Percentiles rank a stretch among this genome's conserved stretches.
Evolutionary conservation across 2,113 vertebrate genomes (phyloP).

Genomic region (Parotia lawesii): DNA sequence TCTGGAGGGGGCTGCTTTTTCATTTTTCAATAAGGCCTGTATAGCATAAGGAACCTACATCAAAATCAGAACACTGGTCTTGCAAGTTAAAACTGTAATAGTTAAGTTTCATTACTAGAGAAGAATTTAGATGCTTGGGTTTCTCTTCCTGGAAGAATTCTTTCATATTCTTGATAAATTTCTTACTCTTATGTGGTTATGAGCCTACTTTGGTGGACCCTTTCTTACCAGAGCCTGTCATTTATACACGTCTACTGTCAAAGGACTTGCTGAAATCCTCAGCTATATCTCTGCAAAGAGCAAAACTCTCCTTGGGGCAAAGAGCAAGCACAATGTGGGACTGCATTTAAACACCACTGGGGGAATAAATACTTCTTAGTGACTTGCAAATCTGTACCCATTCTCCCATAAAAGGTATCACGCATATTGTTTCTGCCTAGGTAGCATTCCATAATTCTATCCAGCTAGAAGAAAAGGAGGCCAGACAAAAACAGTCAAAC

Average conservation of each 20-base stretch:
- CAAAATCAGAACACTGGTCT: background rate
- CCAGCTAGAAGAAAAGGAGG: constrained; percentile 10
- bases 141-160: background rate
- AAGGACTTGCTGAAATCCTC: background rate
- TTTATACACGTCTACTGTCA: background rate
- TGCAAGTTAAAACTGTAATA: background rate
- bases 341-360: background rate
- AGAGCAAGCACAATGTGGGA: background rate
- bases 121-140: background rate
- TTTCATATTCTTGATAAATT: background rate
- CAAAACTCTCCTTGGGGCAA: background rate
- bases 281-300: background rate
- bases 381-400: background rate
- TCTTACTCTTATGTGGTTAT: background rate
- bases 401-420: constrained; percentile 17
- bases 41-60: background rate
- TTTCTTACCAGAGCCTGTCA: background rate
- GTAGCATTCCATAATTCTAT: constrained; percentile 11
- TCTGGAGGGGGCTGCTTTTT: background rate
- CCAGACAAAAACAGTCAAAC: constrained; percentile 4
- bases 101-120: background rate
- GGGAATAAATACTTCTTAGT: background rate
- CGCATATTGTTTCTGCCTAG: background rate
- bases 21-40: background rate
- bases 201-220: background rate